These are phyloP conservation scores for Drosophila neutralis DNA, from an alignment of 2,888 invertebrate species.

Conservation along the genomic window DNA sequence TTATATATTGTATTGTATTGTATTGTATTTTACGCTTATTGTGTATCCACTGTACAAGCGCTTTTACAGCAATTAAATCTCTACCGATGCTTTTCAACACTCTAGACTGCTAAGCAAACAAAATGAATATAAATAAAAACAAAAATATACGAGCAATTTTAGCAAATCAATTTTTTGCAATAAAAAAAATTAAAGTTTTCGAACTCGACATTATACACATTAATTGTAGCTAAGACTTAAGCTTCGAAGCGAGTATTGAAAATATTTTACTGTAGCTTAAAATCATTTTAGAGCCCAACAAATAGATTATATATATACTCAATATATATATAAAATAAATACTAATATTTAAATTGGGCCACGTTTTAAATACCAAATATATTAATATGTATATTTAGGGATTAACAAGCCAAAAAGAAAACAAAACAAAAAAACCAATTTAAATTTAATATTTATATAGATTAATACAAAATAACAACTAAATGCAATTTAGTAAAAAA, in stretches of 20 bases:
- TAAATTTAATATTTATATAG: slow-evolving; percentile 26
- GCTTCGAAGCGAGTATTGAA: slow-evolving; percentile 70
- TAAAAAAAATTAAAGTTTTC: slow-evolving; percentile 37
- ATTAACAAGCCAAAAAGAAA: slow-evolving; percentile 29
- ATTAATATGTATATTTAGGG: slow-evolving; percentile 37
- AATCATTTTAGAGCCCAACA: slow-evolving; percentile 59
- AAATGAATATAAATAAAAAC: slow-evolving; percentile 39
- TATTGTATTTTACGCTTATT: slow-evolving; percentile 58
- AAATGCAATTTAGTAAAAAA: slow-evolving; percentile 56
- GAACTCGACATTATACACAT: slow-evolving; percentile 68
- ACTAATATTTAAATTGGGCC: slow-evolving; percentile 9
- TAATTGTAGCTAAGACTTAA: slow-evolving; percentile 74
- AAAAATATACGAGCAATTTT: slow-evolving; percentile 53
- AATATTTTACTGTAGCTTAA: slow-evolving; percentile 80
- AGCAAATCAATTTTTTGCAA: slow-evolving; percentile 41
- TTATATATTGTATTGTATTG: slow-evolving; percentile 65
- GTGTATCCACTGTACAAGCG: slow-evolving; percentile 50
- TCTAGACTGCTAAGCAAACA: slow-evolving; percentile 77
- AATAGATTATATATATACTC: slow-evolving; percentile 26
- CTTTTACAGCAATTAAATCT: slow-evolving; percentile 67
- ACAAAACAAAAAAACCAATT: slow-evolving; percentile 13
- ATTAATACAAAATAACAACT: slow-evolving; percentile 32
- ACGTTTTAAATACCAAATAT: slow-evolving; percentile 48
- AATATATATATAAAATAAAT: slow-evolving; percentile 16
- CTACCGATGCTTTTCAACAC: slow-evolving; percentile 77